A percentile compares a stretch with the other conserved stretches of the same genome.
Evolutionary conservation across 2,888 invertebrate species (phyloP).

Genomic region (Ceratothoa steindachneri): DNA sequence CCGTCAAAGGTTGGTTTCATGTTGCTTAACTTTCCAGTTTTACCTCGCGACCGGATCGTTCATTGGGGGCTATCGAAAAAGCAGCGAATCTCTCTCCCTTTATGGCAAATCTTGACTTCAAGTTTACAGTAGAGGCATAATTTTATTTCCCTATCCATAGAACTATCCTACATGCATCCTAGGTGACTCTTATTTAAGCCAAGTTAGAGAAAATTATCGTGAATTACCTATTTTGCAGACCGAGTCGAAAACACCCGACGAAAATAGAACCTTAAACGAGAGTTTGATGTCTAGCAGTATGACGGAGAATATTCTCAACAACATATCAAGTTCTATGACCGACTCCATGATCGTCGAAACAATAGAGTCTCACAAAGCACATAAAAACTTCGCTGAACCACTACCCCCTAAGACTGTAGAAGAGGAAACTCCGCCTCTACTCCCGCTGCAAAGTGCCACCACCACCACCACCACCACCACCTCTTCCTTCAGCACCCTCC

Average conservation of each 20-base stretch:
- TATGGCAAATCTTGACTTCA: background rate
- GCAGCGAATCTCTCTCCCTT: background rate
- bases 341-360: conserved; percentile 8
- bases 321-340: conserved; percentile 22
- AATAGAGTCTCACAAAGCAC: background rate
- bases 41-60: too few species aligned
- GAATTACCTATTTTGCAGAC: too few species aligned
- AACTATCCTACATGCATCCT: too few species aligned
- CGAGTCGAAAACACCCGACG: conserved; percentile 45
- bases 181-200: too few species aligned
- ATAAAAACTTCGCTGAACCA: background rate
- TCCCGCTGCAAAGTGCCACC: background rate
- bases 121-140: too few species aligned
- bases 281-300: conserved; percentile 31
- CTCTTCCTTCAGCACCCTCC: background rate
- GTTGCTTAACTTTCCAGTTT: too few species aligned
- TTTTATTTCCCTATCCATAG: too few species aligned
- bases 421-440: background rate
- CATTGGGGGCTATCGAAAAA: background rate
- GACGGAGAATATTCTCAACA: conserved; percentile 41
- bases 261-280: conserved; percentile 31
- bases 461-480: background rate
- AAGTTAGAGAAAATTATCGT: too few species aligned
- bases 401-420: conserved; percentile 8
- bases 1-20: conserved; percentile 55